These are phyloP conservation scores for Andrena bucephala DNA, from an alignment of 2,888 invertebrate species.

Conservation along the genomic window DNA sequence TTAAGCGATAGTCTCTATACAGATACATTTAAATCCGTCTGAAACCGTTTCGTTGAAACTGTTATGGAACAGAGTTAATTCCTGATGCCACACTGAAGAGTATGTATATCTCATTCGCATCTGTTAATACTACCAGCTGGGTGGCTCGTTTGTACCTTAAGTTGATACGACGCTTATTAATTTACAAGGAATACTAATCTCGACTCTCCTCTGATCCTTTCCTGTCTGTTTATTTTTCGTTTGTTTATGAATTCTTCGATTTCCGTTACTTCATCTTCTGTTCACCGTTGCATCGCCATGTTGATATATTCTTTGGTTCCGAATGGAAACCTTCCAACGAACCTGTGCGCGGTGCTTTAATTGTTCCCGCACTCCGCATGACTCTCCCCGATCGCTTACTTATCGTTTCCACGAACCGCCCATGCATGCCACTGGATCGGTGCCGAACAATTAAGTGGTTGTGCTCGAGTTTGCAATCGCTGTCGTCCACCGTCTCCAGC, in stretches of 20 bases:
- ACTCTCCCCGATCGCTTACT: not conserved
- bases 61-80: conserved; percentile 81
- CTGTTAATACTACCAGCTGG: conserved; percentile 33
- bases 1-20: not conserved
- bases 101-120: conserved; percentile 63
- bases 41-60: conserved; percentile 51
- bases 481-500: conserved; percentile 85
- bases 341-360: conserved; percentile 17
- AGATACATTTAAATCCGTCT: conserved; percentile 9
- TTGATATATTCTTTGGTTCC: conserved; percentile 29
- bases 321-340: not conserved
- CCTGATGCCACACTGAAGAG: conserved; percentile 77
- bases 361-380: conserved; percentile 29
- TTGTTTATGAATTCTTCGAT: conserved; percentile 47
- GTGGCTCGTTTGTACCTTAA: conserved; percentile 36
- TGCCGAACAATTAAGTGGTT: conserved; percentile 79
- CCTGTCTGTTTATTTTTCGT: conserved; percentile 69
- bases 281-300: conserved; percentile 41
- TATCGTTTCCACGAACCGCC: conserved; percentile 7
- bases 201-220: conserved; percentile 66
- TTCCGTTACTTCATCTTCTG: conserved; percentile 39
- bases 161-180: conserved; percentile 68
- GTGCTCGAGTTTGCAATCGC: conserved; percentile 84
- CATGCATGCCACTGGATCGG: conserved; percentile 24
- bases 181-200: conserved; percentile 72